Conservation (phyloP, 2,888 invertebrate genomes). For the Dermolepida albohirtum region DNA sequence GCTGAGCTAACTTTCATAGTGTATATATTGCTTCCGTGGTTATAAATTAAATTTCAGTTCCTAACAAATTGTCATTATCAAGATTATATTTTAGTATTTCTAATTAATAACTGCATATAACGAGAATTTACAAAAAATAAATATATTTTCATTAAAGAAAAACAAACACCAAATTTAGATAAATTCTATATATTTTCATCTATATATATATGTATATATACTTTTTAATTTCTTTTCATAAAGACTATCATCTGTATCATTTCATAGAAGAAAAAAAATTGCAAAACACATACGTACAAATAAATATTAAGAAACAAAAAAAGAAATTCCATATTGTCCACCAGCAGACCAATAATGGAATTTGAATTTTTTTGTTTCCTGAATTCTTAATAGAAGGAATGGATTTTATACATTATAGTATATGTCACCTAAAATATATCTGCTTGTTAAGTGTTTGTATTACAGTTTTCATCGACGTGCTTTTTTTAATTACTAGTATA, state of each 20-base stretch:
- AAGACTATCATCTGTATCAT: too few species aligned
- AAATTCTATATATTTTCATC: conserved; percentile 24
- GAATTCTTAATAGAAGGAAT: conserved; percentile 7
- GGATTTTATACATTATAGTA: conserved; percentile 5
- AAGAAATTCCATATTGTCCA: conserved; percentile 11
- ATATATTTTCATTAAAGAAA: background rate
- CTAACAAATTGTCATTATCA: too few species aligned
- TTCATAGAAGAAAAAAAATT: too few species aligned
- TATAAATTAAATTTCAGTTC: too few species aligned
- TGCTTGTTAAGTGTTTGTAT: background rate
- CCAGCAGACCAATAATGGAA: conserved; percentile 2
- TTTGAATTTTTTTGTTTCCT: conserved; percentile 5
- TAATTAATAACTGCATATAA: too few species aligned
- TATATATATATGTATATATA: too few species aligned
- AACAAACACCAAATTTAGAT: background rate
- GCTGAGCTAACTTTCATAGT: too few species aligned
- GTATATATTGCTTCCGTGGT: too few species aligned
- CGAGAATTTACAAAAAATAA: too few species aligned
- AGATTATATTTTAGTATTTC: too few species aligned
- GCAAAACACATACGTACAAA: conserved; percentile 14
- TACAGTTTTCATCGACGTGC: background rate
- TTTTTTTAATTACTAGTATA: conserved; percentile 15
- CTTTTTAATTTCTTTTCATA: too few species aligned
- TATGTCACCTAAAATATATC: background rate
- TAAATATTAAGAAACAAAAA: conserved; percentile 16